Base-by-base conservation (phyloP, 2,888 invertebrate genomes). In the Micoletzkya japonica region DNA sequence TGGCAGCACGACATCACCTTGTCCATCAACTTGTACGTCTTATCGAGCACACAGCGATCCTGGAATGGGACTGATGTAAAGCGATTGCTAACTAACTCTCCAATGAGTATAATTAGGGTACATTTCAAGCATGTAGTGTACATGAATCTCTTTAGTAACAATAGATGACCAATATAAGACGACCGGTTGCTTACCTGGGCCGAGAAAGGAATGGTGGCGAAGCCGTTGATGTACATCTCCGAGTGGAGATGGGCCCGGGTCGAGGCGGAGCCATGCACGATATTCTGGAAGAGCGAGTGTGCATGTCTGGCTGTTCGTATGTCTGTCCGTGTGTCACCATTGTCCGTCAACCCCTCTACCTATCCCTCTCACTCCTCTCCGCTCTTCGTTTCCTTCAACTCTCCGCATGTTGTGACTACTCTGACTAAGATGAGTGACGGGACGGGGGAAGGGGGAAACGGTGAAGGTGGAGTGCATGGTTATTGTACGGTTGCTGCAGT, bases 1-100 rank as follows among this genome's bases (percentile, higher is more conserved):
- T 97, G 97, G 89, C 97, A 98, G 86, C 95, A 88, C 89, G 96
- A 97, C 70, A 98, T 96, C 77, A 98, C 95, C 56, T 76, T 74
- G 59, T 83, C 82, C 81, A 84, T 83, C 44, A 77, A 70, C 34
- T 80, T 81, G 72, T 78, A 81, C 32, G 77, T 76, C 73, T 82
- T 83, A 28, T 77, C 76, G 24, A 83, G 56, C 1, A 73, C 52
- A 26, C 77, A 64, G 3, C 81, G 76, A 70, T 84, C 83, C 83
- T 83, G 64, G 69, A 75, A 39, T 30, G 14, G 24, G n/a, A n/a
- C n/a, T n/a, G n/a, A n/a, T n/a, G n/a, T 71, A 68, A 57, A 37
- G 30, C 28, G n/a, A 68, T 28, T 61, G n/a, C n/a, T 30, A 20
- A 6, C 6, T 30, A 32, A 32, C 34, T 66, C 30, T 28, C 52